These are phyloP conservation scores for Paraplagusia blochii DNA, from an alignment of 2,113 vertebrate species.

Conservation along the genomic window DNA sequence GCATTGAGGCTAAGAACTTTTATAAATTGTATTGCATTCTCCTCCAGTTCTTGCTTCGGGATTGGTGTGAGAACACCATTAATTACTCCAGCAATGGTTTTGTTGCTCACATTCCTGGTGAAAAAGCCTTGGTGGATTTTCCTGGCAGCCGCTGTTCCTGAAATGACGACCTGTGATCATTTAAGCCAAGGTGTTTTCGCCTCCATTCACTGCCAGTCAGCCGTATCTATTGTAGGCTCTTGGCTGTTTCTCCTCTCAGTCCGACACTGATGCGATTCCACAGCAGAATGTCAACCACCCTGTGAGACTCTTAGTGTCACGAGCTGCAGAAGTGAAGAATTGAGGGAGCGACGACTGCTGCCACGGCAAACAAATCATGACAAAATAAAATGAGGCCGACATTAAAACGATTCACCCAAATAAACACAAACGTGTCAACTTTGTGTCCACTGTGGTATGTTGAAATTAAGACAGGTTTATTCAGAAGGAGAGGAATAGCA, in stretches of 20 bases:
- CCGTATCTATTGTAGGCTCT: slow-evolving; percentile 29
- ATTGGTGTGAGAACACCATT: no score
- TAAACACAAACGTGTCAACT: slow-evolving; percentile 19
- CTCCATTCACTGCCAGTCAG: slow-evolving; percentile 30
- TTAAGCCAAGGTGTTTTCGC: slow-evolving; percentile 2
- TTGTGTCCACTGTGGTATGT: slow-evolving; percentile 36
- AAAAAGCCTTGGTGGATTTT: slow-evolving; percentile 11
- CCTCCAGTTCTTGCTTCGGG: no score
- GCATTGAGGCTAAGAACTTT: no score
- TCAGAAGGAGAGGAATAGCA: slow-evolving; percentile 30
- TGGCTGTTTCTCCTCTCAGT: slow-evolving; percentile 14
- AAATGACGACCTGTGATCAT: slow-evolving; percentile 8
- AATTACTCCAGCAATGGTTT: no score
- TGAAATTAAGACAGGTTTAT: slow-evolving; percentile 45
- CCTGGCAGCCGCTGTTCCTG: slow-evolving; percentile 7
- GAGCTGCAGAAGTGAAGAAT: not conserved
- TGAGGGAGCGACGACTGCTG: slow-evolving; percentile 1
- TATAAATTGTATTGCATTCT: no score
- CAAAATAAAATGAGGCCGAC: slow-evolving; percentile 27
- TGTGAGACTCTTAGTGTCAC: slow-evolving; percentile 19
- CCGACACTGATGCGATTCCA: slow-evolving; percentile 31
- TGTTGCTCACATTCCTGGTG: no score
- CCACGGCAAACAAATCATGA: slow-evolving; percentile 24
- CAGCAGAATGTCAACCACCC: slow-evolving; percentile 28
- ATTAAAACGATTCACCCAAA: slow-evolving; percentile 32